Evolutionary conservation across 2,113 vertebrate species (phyloP).

Genomic region (Rousettus leschenaultii): DNA sequence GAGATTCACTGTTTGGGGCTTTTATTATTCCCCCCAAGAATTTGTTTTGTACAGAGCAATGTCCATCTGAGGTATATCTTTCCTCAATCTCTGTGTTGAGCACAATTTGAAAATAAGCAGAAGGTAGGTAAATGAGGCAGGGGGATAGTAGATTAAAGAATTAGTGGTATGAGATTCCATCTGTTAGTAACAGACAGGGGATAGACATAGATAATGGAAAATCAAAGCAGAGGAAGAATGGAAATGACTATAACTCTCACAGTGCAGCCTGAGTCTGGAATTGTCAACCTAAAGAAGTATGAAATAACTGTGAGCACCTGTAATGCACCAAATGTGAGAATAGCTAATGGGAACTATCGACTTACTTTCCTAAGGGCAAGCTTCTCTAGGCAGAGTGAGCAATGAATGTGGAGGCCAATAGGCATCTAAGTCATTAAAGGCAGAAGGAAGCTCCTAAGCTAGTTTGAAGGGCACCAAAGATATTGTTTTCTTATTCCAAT

Average conservation of each 20-base stretch:
- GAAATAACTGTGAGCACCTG: not conserved
- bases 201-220: not conserved
- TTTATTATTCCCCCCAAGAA: not conserved
- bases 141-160: not conserved
- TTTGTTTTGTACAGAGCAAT: not conserved
- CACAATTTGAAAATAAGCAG: not conserved
- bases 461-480: not conserved
- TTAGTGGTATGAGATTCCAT: not conserved
- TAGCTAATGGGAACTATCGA: not conserved
- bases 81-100: not conserved
- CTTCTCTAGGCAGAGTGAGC: not conserved
- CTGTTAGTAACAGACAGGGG: not conserved
- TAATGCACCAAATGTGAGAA: not conserved
- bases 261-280: not conserved
- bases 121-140: not conserved
- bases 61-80: not conserved
- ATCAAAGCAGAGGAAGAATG: not conserved
- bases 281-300: not conserved
- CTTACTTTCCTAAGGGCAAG: not conserved
- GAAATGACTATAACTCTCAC: not conserved
- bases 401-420: not conserved
- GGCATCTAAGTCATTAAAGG: not conserved
- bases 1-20: not conserved
- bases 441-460: not conserved
- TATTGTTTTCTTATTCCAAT: not conserved